These are phyloP conservation scores for Portunus trituberculatus DNA, from an alignment of 1,140 invertebrate genomes.

Conservation along the genomic window DNA sequence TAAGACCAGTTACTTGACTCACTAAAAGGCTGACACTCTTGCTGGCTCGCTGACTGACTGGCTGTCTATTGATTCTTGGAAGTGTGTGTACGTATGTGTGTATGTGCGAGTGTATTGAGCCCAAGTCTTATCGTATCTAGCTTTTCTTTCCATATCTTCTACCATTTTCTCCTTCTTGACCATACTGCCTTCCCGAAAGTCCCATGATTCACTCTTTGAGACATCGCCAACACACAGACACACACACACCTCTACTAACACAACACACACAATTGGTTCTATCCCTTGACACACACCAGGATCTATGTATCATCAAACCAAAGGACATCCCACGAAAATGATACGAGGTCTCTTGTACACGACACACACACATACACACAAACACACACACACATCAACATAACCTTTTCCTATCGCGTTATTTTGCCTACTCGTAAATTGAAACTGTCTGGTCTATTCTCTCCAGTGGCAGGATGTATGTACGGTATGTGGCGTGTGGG, in stretches of 20 bases:
- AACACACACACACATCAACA: too few relatives aligned
- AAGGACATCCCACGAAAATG: too few relatives aligned
- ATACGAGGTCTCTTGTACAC: too few relatives aligned
- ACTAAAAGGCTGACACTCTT: neutral
- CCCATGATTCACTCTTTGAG: neutral
- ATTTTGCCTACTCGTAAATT: too few relatives aligned
- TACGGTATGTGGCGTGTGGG: too few relatives aligned
- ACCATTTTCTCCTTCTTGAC: neutral
- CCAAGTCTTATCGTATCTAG: neutral
- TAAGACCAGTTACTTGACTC: neutral
- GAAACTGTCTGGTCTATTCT: too few relatives aligned
- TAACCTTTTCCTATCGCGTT: too few relatives aligned
- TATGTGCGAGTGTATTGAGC: neutral
- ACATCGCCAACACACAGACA: neutral
- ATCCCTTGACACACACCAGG: too few relatives aligned
- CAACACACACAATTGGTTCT: too few relatives aligned
- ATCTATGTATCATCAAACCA: too few relatives aligned
- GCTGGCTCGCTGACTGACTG: neutral
- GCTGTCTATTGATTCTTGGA: conserved; percentile 24
- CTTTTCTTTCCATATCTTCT: neutral
- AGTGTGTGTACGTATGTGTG: neutral
- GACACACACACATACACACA: too few relatives aligned
- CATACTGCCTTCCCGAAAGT: neutral
- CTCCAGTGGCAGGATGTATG: too few relatives aligned
- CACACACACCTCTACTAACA: neutral